A percentile compares a stretch with the other conserved stretches of the same genome.
phyloP scores from a whole-genome alignment of 2,113 vertebrate species.

The Aptenodytes patagonicus region DNA sequence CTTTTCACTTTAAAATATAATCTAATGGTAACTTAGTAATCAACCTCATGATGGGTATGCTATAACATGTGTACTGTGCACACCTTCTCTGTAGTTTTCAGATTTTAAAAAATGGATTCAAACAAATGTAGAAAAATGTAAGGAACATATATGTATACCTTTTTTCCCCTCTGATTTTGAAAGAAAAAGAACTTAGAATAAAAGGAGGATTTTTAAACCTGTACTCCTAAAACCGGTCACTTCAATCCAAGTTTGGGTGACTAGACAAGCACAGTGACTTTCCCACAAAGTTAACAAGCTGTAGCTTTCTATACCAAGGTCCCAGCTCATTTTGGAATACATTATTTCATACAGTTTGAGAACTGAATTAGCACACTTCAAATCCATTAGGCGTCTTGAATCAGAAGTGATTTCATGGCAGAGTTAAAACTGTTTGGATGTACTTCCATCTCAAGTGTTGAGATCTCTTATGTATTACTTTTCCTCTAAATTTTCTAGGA shows the following conservation, averaged over 20 bases:
- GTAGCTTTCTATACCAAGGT: neutral
- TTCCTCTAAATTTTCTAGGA: neutral
- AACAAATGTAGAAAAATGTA: neutral
- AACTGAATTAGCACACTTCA: neutral
- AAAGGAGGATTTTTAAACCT: neutral
- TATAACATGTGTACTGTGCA: too few relatives aligned
- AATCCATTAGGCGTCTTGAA: neutral
- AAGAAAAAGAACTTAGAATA: neutral
- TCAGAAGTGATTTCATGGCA: neutral
- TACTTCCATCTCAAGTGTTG: neutral
- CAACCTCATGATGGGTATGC: neutral
- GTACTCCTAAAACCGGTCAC: neutral
- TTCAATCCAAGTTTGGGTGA: neutral
- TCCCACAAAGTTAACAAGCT: neutral
- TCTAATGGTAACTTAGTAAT: neutral
- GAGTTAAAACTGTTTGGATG: neutral
- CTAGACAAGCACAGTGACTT: neutral
- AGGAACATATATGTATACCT: rapidly evolving
- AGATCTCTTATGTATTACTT: neutral
- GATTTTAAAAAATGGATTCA: neutral
- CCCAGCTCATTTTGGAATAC: neutral
- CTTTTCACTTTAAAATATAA: neutral
- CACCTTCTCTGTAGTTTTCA: neutral
- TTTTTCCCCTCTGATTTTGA: neutral
- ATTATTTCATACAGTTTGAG: neutral